Conservation (phyloP, 2,113 vertebrate genomes). For the Irena cyanogastra region DNA sequence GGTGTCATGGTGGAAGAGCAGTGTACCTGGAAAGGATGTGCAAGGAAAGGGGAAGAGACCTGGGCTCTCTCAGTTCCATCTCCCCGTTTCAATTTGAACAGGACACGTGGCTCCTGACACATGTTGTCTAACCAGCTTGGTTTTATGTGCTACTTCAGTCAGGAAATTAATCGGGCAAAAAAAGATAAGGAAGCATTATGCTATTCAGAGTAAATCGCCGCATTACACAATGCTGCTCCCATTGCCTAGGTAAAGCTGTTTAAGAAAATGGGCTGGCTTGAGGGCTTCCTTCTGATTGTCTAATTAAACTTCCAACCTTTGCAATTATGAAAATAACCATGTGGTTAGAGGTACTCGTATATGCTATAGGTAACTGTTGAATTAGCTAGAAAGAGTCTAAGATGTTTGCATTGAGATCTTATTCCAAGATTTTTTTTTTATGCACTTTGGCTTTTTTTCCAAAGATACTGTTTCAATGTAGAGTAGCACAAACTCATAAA, state of each 20-base stretch:
- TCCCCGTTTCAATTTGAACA: background rate
- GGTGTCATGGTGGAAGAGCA: background rate
- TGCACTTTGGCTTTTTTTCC: background rate
- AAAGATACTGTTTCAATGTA: background rate
- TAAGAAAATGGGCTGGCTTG: constrained; percentile 65
- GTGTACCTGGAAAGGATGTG: accelerated
- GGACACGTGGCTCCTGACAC: constrained; percentile 50
- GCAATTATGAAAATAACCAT: constrained; percentile 65
- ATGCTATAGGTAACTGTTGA: constrained; percentile 43
- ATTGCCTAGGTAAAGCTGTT: constrained; percentile 56
- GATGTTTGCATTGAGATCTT: constrained; percentile 22
- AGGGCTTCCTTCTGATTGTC: constrained; percentile 65
- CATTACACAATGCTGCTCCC: constrained; percentile 58
- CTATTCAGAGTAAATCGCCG: constrained; percentile 51
- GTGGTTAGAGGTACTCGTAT: constrained; percentile 52
- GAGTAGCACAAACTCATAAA: background rate
- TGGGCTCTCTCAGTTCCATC: background rate
- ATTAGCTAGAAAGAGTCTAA: constrained; percentile 29
- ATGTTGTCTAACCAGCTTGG: constrained; percentile 62
- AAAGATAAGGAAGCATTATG: constrained; percentile 64
- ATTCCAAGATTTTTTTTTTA: background rate
- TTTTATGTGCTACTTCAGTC: constrained; percentile 58
- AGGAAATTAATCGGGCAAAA: constrained; percentile 64
- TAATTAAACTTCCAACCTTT: constrained; percentile 69
- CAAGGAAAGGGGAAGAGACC: background rate